Evolutionary conservation across 2,113 vertebrate genomes (phyloP), one percentile per base, ranked within the genome.

Genomic region (Vulpes vulpes): DNA sequence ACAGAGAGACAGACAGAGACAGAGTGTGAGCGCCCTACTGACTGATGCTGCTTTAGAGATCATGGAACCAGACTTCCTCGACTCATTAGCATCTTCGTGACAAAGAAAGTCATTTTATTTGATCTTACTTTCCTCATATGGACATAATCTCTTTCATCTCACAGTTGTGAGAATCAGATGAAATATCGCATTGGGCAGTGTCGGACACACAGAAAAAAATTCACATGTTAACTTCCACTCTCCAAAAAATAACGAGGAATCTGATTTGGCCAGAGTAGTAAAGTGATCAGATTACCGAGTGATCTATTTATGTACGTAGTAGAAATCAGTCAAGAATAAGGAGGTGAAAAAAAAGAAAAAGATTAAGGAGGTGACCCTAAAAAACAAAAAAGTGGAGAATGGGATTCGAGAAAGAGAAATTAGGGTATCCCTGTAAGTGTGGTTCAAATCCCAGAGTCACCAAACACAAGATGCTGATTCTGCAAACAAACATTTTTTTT

Each of bases 401-500:
- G 3, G 17, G 38, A 69, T 87, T 83, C 27, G 38, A 95, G 19
- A 43, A 67, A 92, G 43, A 95, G 12, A 96, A 64, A 76, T 92
- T 55, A 74, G 22, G 27, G 2, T 22, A 96, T 43, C 51, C 27
- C 16, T 67, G 0, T 27, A 17, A 76, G 7, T 60, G 2, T 94
- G 35, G 59, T 60, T 95, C 51, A 92, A 86, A 91, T 69, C 32
- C 35, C 51, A 69, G 53, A 69, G 57, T 80, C 94, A 67, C 4
- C 86, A 95, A 96, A 74, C 1, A 22, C 22, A 88, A 60, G 49
- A 96, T 69, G 80, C 49, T 65, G 74, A 80, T 71, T 87, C 62
- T 76, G 43, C 43, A 84, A 97, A 74, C 22, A 89, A 93, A 65
- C 67, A 67, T 82, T 57, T 88, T 27, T 78, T 79, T 95, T 95